Evolutionary conservation across 2,888 invertebrate species (phyloP), one percentile per base, ranked within the genome.

Genomic region (Cephalotes varians): DNA sequence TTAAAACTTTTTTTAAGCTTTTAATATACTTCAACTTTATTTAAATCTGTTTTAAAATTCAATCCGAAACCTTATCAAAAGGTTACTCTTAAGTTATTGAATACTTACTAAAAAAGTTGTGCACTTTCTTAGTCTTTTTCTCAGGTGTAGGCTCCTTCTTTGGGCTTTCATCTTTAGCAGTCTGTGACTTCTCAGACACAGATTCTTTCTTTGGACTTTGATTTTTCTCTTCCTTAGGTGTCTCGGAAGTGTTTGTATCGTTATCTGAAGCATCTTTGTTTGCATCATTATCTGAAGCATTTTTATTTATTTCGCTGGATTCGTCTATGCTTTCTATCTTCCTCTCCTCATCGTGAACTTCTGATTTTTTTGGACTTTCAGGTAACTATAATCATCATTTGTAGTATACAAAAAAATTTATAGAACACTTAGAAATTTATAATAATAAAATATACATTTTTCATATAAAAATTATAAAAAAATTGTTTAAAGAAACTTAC

Each of bases 61-160:
- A 76, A 51, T 51, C 18, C 10, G 2, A 10, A 76, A 51, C 12
- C 18, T 64, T 62, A 9, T 18, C 15, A 1, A 37, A 37, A 28
- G n/a, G n/a, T n/a, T 71, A 58, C 2, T 37, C 3, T 37, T 25
- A 15, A 51, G 58, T 65, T 37, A 81, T 31, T 73, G n/a, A 64
- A 83, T 40, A 85, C 81, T 86, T 91, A 91, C 93, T 89, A 72
- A 93, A 93, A 54, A 93, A 93, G 60, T 81, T 91, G 37, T 90
- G 88, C 6, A 92, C 76, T 56, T 90, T 85, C 67, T 92, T 71
- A 71, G 54, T 6, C 25, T 87, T 89, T 6, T 74, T 74, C 6
- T 74, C 44, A 25, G 44, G 58, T 1, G 56, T 72, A 58, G 28
- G 21, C 0, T 72, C 10, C 47, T 73, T 91, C 83, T 62, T 37